Conservation (phyloP, 2,888 invertebrate species). For the Dendrolimus pini region DNA sequence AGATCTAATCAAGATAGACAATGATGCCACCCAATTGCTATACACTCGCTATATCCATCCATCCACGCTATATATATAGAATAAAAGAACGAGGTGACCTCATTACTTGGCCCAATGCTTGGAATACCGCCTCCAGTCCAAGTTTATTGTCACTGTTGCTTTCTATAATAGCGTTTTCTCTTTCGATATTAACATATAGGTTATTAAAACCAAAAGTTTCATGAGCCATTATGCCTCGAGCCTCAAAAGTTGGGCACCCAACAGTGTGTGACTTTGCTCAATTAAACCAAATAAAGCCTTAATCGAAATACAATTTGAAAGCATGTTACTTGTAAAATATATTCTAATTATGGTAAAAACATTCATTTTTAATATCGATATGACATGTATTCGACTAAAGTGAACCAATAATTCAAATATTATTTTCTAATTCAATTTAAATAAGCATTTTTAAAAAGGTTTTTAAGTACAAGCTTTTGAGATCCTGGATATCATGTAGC, state of each 20-base stretch:
- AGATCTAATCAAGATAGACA: too few relatives aligned
- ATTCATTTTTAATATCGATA: neutral
- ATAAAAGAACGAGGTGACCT: neutral
- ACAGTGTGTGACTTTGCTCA: neutral
- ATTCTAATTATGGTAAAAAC: neutral
- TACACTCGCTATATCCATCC: too few relatives aligned
- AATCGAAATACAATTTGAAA: conserved; percentile 19
- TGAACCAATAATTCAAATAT: neutral
- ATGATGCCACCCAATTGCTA: too few relatives aligned
- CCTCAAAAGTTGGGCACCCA: neutral
- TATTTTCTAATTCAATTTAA: neutral
- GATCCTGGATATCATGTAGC: too few relatives aligned
- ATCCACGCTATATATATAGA: too few relatives aligned
- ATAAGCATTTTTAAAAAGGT: too few relatives aligned
- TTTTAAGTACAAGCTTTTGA: too few relatives aligned
- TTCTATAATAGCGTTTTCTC: neutral
- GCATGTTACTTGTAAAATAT: conserved; percentile 3
- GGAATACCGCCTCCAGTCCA: neutral
- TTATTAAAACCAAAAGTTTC: neutral
- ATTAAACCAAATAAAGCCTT: conserved; percentile 9
- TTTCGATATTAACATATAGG: neutral
- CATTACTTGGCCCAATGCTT: neutral
- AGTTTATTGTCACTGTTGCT: neutral
- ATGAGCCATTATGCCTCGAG: neutral
- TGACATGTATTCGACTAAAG: neutral